These are phyloP conservation scores for Hemitrygon akajei DNA, from an alignment of 2,797 vertebrate species.

Conservation along the genomic window DNA sequence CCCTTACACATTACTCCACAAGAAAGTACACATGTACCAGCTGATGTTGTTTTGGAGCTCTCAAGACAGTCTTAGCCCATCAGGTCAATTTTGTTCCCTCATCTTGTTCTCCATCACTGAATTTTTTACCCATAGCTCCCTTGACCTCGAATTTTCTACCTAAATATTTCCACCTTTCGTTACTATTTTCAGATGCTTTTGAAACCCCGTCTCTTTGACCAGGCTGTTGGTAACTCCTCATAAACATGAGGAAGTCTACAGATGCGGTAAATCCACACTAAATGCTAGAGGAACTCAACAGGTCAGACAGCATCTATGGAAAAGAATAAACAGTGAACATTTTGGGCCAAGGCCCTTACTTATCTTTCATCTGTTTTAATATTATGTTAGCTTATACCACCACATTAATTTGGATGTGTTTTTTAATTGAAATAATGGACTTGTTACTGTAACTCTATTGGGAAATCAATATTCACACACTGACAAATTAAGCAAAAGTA, in stretches of 20 bases:
- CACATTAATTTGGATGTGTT: not conserved
- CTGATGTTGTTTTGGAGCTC: no score
- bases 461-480: not conserved
- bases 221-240: not conserved
- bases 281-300: no score
- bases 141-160: not conserved
- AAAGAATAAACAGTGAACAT: no score
- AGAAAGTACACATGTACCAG: no score
- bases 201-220: not conserved
- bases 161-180: not conserved
- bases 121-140: not conserved
- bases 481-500: not conserved
- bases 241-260: no score
- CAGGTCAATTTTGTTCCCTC: no score
- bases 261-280: no score
- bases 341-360: not conserved
- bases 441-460: not conserved
- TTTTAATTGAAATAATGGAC: not conserved
- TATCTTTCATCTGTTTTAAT: not conserved
- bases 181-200: not conserved
- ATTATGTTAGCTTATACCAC: not conserved
- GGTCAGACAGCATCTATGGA: no score
- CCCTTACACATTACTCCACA: no score
- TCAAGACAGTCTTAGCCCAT: no score
- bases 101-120: not conserved